A percentile compares a stretch with the other conserved stretches of the same genome.
Evolutionary conservation across 2,888 invertebrate genomes (phyloP).

Genomic region (Diadromus collaris): DNA sequence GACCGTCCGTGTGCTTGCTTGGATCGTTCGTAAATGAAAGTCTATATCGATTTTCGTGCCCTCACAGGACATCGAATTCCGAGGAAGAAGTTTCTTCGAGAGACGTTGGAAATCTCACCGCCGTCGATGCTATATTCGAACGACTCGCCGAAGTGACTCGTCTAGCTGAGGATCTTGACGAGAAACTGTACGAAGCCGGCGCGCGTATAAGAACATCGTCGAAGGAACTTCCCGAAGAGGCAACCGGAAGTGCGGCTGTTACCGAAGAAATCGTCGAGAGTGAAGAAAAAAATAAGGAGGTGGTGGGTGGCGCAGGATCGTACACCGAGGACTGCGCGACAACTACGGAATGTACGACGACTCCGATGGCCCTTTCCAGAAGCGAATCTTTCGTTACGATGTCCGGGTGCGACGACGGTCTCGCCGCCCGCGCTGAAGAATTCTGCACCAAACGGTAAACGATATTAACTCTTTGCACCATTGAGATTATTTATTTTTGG

Average conservation of each 20-base stretch:
- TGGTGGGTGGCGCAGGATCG: conserved; percentile 80
- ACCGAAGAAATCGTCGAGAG: conserved; percentile 22
- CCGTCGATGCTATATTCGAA: conserved; percentile 86
- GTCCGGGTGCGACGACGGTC: conserved; percentile 83
- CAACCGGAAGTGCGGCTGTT: conserved; percentile 38
- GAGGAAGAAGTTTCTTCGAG: conserved; percentile 57
- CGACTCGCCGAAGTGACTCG: conserved; percentile 85
- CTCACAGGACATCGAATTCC: conserved; percentile 74
- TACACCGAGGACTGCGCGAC: conserved; percentile 85
- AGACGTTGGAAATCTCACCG: conserved; percentile 81
- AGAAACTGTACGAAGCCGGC: conserved; percentile 78
- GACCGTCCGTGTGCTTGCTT: neutral
- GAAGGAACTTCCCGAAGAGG: conserved; percentile 64
- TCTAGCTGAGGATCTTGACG: conserved; percentile 86
- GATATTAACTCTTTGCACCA: conserved; percentile 4
- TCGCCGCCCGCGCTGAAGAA: conserved; percentile 54
- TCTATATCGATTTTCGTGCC: neutral
- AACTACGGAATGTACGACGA: conserved; percentile 86
- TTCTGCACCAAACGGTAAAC: conserved; percentile 36
- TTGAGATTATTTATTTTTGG: conserved; percentile 52
- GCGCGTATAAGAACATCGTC: conserved; percentile 71
- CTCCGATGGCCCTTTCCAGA: conserved; percentile 81
- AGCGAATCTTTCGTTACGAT: conserved; percentile 87
- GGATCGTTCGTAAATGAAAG: neutral
- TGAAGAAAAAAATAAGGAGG: conserved; percentile 23